Conservation (phyloP, 1,140 invertebrate species). For the Diplogasteroides magnus region DNA sequence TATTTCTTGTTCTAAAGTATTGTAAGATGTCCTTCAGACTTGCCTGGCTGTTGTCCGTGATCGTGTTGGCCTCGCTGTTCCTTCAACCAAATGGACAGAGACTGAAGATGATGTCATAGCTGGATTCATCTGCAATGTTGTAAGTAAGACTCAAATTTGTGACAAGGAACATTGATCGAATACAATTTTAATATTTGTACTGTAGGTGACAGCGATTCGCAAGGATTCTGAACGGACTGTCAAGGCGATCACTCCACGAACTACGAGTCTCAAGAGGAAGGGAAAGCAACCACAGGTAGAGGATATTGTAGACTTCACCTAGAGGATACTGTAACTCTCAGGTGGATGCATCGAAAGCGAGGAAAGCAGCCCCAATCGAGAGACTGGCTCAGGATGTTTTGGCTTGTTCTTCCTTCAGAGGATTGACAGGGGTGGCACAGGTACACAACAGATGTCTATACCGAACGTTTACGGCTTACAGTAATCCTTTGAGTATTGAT, state of each 20-base stretch:
- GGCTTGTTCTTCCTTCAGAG: neutral
- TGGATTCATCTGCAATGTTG: neutral
- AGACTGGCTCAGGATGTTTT: conserved; percentile 10
- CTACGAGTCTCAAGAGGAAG: conserved; percentile 12
- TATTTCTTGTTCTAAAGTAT: too few species aligned
- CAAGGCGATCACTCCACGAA: conserved; percentile 9
- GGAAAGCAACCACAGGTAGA: neutral
- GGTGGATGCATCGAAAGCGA: conserved; percentile 8
- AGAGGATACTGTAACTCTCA: neutral
- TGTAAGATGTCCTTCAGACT: too few species aligned
- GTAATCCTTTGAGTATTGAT: too few species aligned
- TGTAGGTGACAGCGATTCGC: neutral
- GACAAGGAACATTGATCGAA: conserved; percentile 2
- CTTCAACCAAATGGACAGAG: conserved; percentile 14
- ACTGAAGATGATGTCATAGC: neutral
- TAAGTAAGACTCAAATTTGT: neutral
- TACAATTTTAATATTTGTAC: neutral
- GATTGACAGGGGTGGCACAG: neutral
- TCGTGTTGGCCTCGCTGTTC: conserved; percentile 15
- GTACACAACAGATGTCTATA: neutral
- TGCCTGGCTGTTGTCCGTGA: conserved; percentile 7
- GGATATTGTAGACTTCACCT: conserved; percentile 7
- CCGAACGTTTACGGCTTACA: neutral
- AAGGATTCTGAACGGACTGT: neutral
- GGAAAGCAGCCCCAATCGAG: conserved; percentile 20